Percentiles rank a stretch among this genome's conserved stretches.
phyloP scores from a whole-genome alignment of 2,888 invertebrate genomes.

The Sinelater perroti region DNA sequence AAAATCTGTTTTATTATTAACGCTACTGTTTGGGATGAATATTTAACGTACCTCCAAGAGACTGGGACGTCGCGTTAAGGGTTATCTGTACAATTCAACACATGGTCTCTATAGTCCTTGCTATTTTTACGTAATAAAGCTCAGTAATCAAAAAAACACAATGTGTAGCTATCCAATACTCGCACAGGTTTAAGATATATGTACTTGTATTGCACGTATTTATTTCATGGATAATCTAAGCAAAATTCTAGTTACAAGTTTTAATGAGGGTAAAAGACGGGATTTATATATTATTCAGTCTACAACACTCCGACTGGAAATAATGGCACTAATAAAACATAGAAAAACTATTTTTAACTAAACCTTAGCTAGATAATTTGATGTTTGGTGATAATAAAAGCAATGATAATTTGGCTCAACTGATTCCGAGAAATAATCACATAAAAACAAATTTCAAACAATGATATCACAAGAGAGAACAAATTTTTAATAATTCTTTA shows the following conservation, averaged over 20 bases:
- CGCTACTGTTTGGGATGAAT: no score
- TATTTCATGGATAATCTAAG: not conserved
- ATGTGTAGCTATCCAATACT: no score
- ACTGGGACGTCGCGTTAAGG: no score
- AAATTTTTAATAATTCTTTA: conserved; percentile 2
- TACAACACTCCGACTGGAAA: conserved; percentile 1
- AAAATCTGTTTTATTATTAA: no score
- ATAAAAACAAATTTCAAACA: conserved; percentile 1
- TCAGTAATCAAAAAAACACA: no score
- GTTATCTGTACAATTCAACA: no score
- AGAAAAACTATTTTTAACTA: not conserved
- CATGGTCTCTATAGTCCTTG: no score
- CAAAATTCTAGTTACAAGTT: not conserved
- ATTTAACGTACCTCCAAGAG: no score
- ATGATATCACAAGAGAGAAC: conserved; percentile 1
- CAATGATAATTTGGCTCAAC: not conserved
- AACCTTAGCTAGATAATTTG: not conserved
- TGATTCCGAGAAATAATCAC: not conserved
- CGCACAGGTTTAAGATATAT: no score
- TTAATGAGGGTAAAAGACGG: not conserved
- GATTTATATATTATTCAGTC: not conserved
- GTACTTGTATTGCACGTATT: no score
- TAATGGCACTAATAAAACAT: no score
- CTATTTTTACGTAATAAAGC: no score
- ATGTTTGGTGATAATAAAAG: not conserved